Evolutionary conservation across 2,797 vertebrate species (phyloP).

Genomic region (Sphenodon punctatus): DNA sequence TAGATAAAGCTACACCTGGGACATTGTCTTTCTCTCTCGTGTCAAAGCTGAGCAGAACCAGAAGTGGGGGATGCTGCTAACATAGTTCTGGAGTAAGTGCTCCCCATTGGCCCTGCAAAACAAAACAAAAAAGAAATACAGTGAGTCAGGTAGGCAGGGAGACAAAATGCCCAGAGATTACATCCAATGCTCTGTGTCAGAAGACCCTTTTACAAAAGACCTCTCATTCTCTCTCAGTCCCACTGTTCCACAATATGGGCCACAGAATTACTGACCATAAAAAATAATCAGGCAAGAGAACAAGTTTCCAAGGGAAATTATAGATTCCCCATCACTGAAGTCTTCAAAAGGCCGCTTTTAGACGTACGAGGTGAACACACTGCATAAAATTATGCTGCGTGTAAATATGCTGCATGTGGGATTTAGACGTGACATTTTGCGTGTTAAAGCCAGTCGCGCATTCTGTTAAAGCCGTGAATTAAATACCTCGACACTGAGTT

Average conservation of each 20-base stretch:
- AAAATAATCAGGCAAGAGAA: too few species aligned
- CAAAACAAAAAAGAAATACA: constrained; percentile 15
- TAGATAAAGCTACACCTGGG: not conserved
- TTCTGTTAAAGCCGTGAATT: too few species aligned
- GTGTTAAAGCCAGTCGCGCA: too few species aligned
- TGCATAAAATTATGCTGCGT: too few species aligned
- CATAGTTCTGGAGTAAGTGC: not conserved
- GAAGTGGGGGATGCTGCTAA: constrained; percentile 5
- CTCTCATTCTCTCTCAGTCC: not conserved
- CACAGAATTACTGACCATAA: too few species aligned
- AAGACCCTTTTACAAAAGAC: not conserved
- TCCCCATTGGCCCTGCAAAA: constrained; percentile 43
- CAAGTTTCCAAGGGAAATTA: too few species aligned
- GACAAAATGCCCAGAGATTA: not conserved
- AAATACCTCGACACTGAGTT: too few species aligned
- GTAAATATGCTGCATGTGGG: too few species aligned
- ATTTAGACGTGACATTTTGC: too few species aligned
- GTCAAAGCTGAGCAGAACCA: not conserved
- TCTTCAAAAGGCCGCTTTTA: too few species aligned
- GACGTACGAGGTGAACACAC: too few species aligned
- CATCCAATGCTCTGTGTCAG: not conserved
- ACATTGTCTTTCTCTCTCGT: not conserved
- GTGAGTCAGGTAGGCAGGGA: not conserved
- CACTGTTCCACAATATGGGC: not conserved
- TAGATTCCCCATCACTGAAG: too few species aligned